Evolutionary conservation across 2,888 invertebrate genomes (phyloP).

Genomic region (Epistrophe grossulariae): DNA sequence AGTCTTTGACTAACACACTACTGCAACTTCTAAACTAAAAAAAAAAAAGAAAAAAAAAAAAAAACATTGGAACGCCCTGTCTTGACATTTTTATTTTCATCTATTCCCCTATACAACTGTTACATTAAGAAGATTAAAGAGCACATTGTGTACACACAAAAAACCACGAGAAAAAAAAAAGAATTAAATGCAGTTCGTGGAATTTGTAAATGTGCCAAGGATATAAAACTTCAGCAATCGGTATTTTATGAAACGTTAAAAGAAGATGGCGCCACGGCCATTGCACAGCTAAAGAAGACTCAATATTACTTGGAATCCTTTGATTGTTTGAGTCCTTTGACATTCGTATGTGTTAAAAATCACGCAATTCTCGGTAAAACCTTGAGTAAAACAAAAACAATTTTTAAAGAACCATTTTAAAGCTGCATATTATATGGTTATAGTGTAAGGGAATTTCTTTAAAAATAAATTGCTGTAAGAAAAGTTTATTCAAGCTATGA

Average conservation of each 20-base stretch:
- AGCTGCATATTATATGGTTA: neutral
- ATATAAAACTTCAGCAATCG: constrained; percentile 36
- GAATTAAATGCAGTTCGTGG: constrained; percentile 31
- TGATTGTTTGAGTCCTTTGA: constrained; percentile 13
- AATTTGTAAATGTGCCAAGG: constrained; percentile 52
- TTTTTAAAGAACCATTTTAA: neutral
- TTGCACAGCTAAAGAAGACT: constrained; percentile 5
- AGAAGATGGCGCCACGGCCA: constrained; percentile 4
- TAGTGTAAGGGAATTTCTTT: too few relatives aligned
- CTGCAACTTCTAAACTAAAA: constrained; percentile 8
- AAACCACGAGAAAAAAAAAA: neutral
- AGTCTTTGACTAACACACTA: constrained; percentile 26
- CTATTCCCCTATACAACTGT: neutral
- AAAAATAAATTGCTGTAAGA: too few relatives aligned
- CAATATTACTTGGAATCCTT: constrained; percentile 22
- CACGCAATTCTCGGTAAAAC: neutral
- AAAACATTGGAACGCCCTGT: neutral
- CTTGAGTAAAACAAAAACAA: neutral
- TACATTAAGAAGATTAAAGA: constrained; percentile 60
- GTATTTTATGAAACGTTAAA: neutral
- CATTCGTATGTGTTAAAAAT: neutral
- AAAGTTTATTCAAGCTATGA: too few relatives aligned
- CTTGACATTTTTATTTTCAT: neutral
- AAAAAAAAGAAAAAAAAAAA: constrained; percentile 23
- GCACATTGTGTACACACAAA: constrained; percentile 26